Conservation (phyloP, 2,797 vertebrate genomes). For the Gobionotothen gibberifrons region DNA sequence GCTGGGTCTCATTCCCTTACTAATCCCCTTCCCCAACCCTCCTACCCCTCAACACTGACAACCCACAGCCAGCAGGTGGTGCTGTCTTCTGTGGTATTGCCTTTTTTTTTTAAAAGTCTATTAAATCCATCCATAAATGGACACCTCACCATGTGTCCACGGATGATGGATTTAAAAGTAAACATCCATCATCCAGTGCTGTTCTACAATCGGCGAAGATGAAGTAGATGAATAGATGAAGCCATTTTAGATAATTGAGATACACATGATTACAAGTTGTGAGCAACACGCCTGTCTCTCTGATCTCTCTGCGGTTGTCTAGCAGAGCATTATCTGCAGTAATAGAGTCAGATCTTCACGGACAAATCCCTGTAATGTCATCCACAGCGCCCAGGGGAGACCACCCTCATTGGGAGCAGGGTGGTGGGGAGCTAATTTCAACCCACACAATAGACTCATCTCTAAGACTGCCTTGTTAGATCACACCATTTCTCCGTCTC, state of each 20-base stretch:
- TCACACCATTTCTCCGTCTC: conserved; percentile 61
- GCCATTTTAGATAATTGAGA: conserved; percentile 69
- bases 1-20: conserved; percentile 26
- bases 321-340: conserved; percentile 73
- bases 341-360: conserved; percentile 80
- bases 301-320: conserved; percentile 71
- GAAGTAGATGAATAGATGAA: conserved; percentile 54
- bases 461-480: conserved; percentile 71
- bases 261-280: conserved; percentile 67
- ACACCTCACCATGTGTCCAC: conserved; percentile 18
- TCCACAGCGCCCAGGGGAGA: conserved; percentile 77
- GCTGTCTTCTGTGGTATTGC: conserved; percentile 79
- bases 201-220: conserved; percentile 36
- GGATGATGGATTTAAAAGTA: conserved; percentile 7
- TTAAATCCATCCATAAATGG: conserved; percentile 9
- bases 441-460: conserved; percentile 82
- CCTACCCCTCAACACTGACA: conserved; percentile 42
- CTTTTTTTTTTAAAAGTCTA: conserved; percentile 27
- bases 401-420: conserved; percentile 81
- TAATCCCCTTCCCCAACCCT: conserved; percentile 10
- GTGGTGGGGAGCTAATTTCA: conserved; percentile 81
- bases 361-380: conserved; percentile 82
- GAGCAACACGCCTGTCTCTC: conserved; percentile 61
- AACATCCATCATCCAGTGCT: neutral
- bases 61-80: conserved; percentile 82